These are phyloP conservation scores for Arctocebus calabarensis DNA, from an alignment of 2,797 vertebrate genomes.

Conservation along the genomic window DNA sequence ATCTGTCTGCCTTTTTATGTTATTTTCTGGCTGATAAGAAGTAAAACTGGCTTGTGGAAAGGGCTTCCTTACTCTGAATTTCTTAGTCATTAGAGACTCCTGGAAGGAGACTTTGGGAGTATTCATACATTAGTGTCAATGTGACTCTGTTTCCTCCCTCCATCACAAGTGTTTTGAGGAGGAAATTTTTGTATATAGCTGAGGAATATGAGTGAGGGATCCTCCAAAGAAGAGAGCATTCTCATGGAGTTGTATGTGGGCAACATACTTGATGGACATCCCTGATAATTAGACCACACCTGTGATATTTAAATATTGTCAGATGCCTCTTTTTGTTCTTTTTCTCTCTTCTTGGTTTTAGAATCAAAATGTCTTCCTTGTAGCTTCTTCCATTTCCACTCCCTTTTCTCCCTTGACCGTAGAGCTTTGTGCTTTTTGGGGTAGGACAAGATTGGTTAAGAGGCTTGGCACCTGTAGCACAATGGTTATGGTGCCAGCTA, in stretches of 20 bases:
- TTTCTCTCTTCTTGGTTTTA: constrained; percentile 37
- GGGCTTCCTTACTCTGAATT: constrained; percentile 17
- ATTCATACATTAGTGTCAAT: not conserved
- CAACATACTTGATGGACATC: not conserved
- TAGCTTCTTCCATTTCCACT: not conserved
- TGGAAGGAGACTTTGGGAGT: constrained; percentile 25
- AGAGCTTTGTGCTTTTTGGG: constrained; percentile 39
- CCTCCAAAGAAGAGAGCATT: not conserved
- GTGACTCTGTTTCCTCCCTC: not conserved
- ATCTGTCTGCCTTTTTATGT: constrained; percentile 12
- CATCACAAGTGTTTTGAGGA: not conserved
- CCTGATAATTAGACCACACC: constrained; percentile 37
- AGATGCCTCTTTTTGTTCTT: constrained; percentile 21
- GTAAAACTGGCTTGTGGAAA: not conserved
- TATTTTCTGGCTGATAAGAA: constrained; percentile 20
- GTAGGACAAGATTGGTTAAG: not conserved
- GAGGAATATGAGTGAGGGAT: not conserved
- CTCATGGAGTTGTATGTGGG: constrained; percentile 13
- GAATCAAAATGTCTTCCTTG: constrained; percentile 40
- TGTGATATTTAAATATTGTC: constrained; percentile 35
- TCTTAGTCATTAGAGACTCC: constrained; percentile 19
- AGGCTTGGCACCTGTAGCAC: no score
- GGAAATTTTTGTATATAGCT: not conserved
- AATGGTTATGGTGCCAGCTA: no score
- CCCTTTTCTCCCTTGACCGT: constrained; percentile 53